Conservation (phyloP, 2,888 invertebrate species). For the Paralinhomoeus sp. region DNA sequence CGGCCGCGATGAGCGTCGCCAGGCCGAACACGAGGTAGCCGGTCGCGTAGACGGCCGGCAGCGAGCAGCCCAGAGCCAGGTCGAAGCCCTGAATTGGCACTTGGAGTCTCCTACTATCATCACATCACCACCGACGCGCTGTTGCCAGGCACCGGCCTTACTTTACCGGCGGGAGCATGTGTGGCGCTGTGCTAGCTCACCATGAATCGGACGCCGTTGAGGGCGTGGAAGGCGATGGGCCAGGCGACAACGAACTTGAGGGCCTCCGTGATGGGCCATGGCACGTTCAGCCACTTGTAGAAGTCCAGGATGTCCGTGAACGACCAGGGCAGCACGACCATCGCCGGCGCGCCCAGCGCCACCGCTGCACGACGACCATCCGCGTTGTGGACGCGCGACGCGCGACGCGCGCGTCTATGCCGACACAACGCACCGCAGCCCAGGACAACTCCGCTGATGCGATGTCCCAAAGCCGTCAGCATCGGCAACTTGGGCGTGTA, state of each 20-base stretch:
- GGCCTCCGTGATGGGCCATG: constrained; percentile 14
- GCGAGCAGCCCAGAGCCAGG: constrained; percentile 2
- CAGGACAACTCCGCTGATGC: constrained; percentile 5
- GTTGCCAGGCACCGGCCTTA: too few relatives aligned
- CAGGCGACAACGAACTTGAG: constrained; percentile 24
- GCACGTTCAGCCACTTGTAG: constrained; percentile 15
- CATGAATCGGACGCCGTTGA: constrained; percentile 24
- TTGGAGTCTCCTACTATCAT: too few relatives aligned
- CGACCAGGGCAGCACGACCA: constrained; percentile 19
- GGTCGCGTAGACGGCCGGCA: constrained; percentile 15
- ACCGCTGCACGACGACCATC: background rate
- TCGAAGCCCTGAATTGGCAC: constrained; percentile 6
- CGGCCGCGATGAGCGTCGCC: constrained; percentile 5
- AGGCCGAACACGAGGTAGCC: constrained; percentile 22
- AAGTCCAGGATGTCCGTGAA: constrained; percentile 20
- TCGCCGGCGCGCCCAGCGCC: constrained; percentile 16
- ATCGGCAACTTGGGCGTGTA: constrained; percentile 24
- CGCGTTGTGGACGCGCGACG: too few relatives aligned
- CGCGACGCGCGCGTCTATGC: background rate
- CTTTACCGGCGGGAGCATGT: too few relatives aligned
- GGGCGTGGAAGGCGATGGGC: constrained; percentile 22
- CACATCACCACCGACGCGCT: too few relatives aligned
- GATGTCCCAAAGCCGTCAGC: constrained; percentile 6
- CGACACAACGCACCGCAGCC: constrained; percentile 6
- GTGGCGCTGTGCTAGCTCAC: too few relatives aligned